phyloP scores from a whole-genome alignment of 2,113 vertebrate species.

The Heterotis niloticus region DNA sequence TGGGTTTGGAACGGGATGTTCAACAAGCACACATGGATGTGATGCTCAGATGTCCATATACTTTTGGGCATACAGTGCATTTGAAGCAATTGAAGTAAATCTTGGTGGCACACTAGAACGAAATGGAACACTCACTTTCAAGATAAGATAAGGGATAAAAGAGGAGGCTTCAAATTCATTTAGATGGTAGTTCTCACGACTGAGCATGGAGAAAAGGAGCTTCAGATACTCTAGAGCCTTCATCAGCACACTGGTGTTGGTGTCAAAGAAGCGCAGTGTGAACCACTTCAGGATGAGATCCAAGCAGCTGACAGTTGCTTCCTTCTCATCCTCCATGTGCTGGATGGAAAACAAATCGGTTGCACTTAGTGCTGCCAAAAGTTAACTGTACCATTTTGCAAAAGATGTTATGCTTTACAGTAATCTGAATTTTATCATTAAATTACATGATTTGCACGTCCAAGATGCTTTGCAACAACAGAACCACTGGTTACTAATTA shows the following conservation, averaged over 20 bases:
- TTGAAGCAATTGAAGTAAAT: neutral
- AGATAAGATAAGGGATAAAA: constrained; percentile 90
- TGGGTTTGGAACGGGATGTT: no score
- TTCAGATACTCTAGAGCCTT: constrained; percentile 94
- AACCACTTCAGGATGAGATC: constrained; percentile 97
- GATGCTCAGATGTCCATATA: neutral
- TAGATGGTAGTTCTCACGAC: constrained; percentile 85
- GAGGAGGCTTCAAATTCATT: constrained; percentile 91
- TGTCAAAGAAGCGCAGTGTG: constrained; percentile 94
- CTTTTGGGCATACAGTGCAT: neutral
- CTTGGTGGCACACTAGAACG: neutral
- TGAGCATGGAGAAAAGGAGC: constrained; percentile 81
- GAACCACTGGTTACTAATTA: neutral
- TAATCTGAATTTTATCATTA: neutral
- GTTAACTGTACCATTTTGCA: neutral
- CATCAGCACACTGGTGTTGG: constrained; percentile 96
- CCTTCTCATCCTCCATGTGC: constrained; percentile 88
- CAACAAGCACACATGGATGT: no score
- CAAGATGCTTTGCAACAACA: no score
- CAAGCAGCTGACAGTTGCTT: constrained; percentile 85
- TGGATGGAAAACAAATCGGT: constrained; percentile 47
- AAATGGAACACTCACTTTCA: constrained; percentile 72
- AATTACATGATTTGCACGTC: no score
- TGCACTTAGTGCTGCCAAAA: neutral
- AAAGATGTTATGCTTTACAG: neutral